Conservation (phyloP, 1,140 invertebrate species). For the Dendroctonus valens region DNA sequence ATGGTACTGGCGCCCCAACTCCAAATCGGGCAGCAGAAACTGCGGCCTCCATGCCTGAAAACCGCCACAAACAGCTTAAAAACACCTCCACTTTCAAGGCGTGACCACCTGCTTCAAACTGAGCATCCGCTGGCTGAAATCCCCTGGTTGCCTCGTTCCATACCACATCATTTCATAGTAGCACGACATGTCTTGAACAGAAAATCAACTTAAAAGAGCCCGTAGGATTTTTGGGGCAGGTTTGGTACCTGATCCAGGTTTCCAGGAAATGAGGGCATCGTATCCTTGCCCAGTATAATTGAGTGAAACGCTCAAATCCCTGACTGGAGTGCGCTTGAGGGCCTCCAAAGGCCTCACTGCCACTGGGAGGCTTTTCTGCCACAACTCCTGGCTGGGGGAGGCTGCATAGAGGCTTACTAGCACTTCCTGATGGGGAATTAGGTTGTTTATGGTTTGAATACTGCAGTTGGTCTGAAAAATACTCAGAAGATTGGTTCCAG, state of each 20-base stretch:
- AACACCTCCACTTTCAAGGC: background rate
- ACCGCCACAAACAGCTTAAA: constrained; percentile 12
- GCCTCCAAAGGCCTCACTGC: no score
- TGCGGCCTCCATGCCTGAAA: background rate
- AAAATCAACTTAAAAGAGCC: background rate
- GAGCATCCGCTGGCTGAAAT: background rate
- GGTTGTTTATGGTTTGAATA: no score
- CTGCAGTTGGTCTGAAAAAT: no score
- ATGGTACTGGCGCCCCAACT: constrained; percentile 22
- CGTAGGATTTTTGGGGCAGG: background rate
- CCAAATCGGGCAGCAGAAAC: constrained; percentile 14
- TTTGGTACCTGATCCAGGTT: constrained; percentile 1
- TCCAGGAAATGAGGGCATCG: background rate
- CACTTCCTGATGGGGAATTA: no score
- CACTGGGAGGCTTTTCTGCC: no score
- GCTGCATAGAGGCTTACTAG: no score
- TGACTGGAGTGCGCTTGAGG: no score
- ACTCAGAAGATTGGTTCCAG: no score
- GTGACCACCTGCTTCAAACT: background rate
- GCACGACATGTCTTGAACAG: constrained; percentile 6
- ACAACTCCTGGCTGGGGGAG: no score
- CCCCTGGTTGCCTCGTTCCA: constrained; percentile 10
- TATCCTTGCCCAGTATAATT: background rate
- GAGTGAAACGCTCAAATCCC: background rate
- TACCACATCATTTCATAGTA: constrained; percentile 11